Conservation (phyloP, 2,113 vertebrate genomes). For the Rhinolophus ferrumequinum region DNA sequence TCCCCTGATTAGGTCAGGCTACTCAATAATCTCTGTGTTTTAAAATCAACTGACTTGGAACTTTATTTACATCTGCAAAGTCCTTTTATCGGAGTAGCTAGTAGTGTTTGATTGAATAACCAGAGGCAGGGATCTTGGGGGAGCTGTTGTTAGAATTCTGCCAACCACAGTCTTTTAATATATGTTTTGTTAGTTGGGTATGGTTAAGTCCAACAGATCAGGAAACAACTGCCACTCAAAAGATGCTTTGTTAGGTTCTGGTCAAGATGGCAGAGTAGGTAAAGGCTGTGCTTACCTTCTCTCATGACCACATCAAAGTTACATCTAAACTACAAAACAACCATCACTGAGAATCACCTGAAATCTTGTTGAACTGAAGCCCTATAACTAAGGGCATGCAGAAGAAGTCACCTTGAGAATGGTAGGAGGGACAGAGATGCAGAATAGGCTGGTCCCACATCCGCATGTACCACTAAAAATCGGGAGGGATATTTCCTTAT, state of each 20-base stretch:
- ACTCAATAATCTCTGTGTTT: not conserved
- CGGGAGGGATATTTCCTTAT: not conserved
- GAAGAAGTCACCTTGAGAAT: too few species aligned
- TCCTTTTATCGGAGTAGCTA: not conserved
- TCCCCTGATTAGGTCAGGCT: not conserved
- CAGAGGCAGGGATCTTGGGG: not conserved
- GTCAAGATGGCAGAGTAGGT: too few species aligned
- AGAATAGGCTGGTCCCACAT: too few species aligned
- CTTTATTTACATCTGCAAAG: not conserved
- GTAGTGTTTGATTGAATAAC: not conserved
- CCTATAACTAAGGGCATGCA: too few species aligned
- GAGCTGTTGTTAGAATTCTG: not conserved
- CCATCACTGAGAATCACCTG: too few species aligned
- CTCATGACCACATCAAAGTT: too few species aligned
- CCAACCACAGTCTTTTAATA: not conserved
- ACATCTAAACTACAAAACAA: too few species aligned
- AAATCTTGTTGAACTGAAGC: too few species aligned
- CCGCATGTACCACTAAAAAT: too few species aligned
- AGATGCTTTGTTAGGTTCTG: not conserved
- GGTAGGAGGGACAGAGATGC: too few species aligned
- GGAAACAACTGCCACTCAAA: not conserved
- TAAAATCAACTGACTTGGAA: not conserved
- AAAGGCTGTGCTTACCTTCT: too few species aligned
- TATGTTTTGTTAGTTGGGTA: not conserved
- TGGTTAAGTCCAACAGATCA: not conserved